A percentile compares a stretch with the other conserved stretches of the same genome.
Evolutionary conservation across 1,140 invertebrate genomes (phyloP).

Genomic region (Stegodyphus dumicola): DNA sequence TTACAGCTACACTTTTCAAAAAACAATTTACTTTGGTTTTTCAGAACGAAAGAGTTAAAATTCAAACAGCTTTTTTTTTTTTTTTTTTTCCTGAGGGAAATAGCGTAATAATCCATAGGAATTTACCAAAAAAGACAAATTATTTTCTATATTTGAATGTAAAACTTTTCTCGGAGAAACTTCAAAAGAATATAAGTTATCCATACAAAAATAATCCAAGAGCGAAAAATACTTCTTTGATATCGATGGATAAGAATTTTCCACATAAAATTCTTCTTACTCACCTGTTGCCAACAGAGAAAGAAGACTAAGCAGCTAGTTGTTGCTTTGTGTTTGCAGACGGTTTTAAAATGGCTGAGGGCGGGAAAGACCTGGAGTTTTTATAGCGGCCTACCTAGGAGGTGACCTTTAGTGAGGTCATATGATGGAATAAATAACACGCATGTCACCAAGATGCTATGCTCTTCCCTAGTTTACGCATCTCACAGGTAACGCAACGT

Average conservation of each 20-base stretch:
- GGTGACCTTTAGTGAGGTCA: constrained; percentile 50
- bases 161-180: neutral
- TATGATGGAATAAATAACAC: constrained; percentile 35
- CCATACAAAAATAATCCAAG: too few relatives aligned
- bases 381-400: constrained; percentile 53
- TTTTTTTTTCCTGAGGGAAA: too few relatives aligned
- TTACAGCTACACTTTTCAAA: too few relatives aligned
- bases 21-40: too few relatives aligned
- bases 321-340: neutral
- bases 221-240: neutral
- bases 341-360: constrained; percentile 51
- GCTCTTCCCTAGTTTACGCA: constrained; percentile 48
- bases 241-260: neutral
- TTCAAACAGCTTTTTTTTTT: too few relatives aligned
- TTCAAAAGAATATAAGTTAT: neutral
- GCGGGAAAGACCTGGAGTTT: constrained; percentile 25
- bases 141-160: neutral
- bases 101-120: too few relatives aligned
- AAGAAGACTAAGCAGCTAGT: neutral
- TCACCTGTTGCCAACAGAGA: neutral
- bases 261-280: neutral
- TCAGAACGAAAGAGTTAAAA: too few relatives aligned
- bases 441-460: constrained; percentile 37
- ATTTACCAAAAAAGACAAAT: too few relatives aligned
- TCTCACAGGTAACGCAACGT: constrained; percentile 50